phyloP scores from a whole-genome alignment of 2,888 invertebrate species.

The Melieria picta region DNA sequence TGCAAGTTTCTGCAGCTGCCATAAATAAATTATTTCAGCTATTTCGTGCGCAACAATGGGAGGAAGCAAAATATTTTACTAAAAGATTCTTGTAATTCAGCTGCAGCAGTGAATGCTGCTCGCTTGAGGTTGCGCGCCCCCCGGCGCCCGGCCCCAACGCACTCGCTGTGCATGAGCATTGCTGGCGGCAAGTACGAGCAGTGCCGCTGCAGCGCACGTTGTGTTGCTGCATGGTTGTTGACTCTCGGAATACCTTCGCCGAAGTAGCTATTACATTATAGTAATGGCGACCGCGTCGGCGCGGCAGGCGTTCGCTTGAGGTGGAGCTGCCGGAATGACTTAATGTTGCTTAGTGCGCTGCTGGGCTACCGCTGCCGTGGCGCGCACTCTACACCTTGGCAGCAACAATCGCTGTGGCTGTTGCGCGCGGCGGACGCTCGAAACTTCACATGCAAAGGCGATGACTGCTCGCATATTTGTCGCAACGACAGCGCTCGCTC shows the following conservation, averaged over 20 bases:
- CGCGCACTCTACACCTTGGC: no score
- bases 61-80: slow-evolving; percentile 37
- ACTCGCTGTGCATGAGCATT: neutral
- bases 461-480: neutral
- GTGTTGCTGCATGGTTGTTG: slow-evolving; percentile 7
- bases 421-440: no score
- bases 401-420: no score
- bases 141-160: neutral
- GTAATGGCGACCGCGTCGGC: neutral
- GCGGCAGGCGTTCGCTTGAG: neutral
- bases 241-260: slow-evolving; percentile 21
- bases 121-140: neutral
- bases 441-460: no score
- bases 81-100: slow-evolving; percentile 36
- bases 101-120: neutral
- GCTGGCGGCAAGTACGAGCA: neutral
- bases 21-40: slow-evolving; percentile 33
- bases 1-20: slow-evolving; percentile 4
- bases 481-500: neutral
- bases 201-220: neutral
- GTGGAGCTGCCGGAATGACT: neutral
- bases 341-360: no score
- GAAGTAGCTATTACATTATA: slow-evolving; percentile 16
- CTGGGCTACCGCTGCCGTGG: no score
- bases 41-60: slow-evolving; percentile 30